Evolutionary conservation across 2,113 vertebrate genomes (phyloP).

Genomic region (Atlantisia rogersi): DNA sequence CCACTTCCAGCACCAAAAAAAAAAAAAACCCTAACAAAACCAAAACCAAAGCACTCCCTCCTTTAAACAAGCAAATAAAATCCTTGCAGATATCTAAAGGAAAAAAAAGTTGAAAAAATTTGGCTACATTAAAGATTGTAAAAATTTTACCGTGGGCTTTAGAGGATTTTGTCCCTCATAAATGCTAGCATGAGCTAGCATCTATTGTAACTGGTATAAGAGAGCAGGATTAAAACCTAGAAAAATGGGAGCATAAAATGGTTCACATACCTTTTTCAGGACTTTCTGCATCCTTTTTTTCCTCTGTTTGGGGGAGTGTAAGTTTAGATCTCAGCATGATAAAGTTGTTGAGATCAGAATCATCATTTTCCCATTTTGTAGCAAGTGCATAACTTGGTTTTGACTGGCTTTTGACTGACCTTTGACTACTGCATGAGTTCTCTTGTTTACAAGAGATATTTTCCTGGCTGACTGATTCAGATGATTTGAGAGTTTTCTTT

Average conservation of each 20-base stretch:
- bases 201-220: neutral
- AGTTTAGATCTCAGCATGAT: conserved; percentile 77
- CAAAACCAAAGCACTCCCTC: rapidly evolving
- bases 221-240: neutral
- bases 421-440: neutral
- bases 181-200: neutral
- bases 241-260: neutral
- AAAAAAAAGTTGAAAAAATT: neutral
- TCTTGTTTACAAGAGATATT: neutral
- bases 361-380: conserved; percentile 2
- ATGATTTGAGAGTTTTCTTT: neutral
- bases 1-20: neutral
- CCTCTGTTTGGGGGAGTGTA: neutral
- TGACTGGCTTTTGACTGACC: neutral
- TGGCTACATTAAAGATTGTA: neutral
- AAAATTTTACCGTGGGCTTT: neutral
- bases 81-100: neutral
- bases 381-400: neutral
- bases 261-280: conserved; percentile 64
- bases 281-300: neutral
- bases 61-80: neutral
- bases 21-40: rapidly evolving
- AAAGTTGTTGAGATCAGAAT: conserved; percentile 76
- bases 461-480: neutral
- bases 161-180: neutral